Evolutionary conservation across 2,797 vertebrate species (phyloP), one percentile per base, ranked within the genome.

Genomic region (Oreortyx pictus): DNA sequence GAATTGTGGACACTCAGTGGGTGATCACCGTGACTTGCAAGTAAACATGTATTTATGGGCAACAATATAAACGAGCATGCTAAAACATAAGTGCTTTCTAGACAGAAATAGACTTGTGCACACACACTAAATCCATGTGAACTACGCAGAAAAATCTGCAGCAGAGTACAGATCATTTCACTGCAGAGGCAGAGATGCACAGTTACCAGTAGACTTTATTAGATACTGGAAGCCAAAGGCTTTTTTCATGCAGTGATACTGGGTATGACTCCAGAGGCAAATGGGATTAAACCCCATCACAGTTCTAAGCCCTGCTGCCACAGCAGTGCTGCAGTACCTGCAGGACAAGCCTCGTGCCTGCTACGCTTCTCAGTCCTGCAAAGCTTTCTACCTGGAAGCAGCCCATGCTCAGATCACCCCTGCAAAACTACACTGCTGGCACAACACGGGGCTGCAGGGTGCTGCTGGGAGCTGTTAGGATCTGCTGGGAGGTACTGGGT

Each of bases 371-470:
- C 44, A 44, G 52, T 17, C 61, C 59, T 7, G 6, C 27, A 6
- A 29, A 59, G 56, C 37, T 46, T 62, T 64, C 50, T 19, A 19
- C 57, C 76, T 81, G 59, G 80, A 79, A 64, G 29, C 27, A 14
- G 49, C 14, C 59, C 70, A 33, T 0, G 1, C 27, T 57, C 37
- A 23, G 44, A 16, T 73, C 7, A 2, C 27, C 35, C 31, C 71
- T 79, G 72, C 67, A 61, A 25, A 46, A 13, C 23, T 27, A 73
- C 0, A 0, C 10, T 22, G 39, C 41, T 2, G 3, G 17, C 14
- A 47, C 41, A 37, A 43, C 75, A 31, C 3, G 5, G 50, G 56
- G 43, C 47, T 84, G 64, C 56, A 61, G 86, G n/a, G n/a, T 33
- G 56, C n/a, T 57, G 56, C 20, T 22, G 56, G 56, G 19, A 57